These are phyloP conservation scores for Phytoseiulus persimilis DNA, from an alignment of 2,888 invertebrate species.

Conservation along the genomic window DNA sequence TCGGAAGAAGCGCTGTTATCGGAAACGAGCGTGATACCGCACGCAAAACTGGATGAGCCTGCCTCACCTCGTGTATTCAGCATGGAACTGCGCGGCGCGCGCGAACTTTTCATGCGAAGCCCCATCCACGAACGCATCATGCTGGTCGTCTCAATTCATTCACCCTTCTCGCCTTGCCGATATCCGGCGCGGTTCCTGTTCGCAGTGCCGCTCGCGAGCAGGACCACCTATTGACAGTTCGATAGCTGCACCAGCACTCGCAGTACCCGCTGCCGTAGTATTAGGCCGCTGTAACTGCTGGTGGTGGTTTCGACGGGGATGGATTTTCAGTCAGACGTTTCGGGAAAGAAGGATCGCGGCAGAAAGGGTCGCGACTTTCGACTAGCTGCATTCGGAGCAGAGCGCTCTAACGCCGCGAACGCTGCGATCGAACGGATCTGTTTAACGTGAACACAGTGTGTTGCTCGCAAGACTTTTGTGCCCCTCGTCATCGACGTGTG, in stretches of 20 bases:
- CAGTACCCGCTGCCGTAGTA: not conserved
- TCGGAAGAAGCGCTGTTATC: not conserved
- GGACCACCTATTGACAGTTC: no score
- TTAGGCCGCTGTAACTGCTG: not conserved
- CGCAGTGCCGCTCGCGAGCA: no score
- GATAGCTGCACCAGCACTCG: not conserved
- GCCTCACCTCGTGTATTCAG: no score
- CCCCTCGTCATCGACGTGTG: not conserved
- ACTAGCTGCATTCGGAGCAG: not conserved
- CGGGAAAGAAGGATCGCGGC: not conserved
- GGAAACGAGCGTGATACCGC: no score
- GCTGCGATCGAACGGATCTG: not conserved
- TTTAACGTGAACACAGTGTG: not conserved
- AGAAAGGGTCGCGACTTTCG: not conserved
- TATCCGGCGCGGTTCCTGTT: no score
- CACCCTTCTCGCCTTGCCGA: no score
- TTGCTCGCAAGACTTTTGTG: not conserved
- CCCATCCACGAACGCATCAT: no score
- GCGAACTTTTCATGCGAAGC: no score
- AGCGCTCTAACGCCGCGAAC: not conserved
- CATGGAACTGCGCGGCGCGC: no score
- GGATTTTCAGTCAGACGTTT: not conserved
- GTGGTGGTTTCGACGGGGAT: not conserved
- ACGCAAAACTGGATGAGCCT: no score
- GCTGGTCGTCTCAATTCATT: no score